phyloP scores from a whole-genome alignment of 2,888 invertebrate species.

The Cantharis nigra region DNA sequence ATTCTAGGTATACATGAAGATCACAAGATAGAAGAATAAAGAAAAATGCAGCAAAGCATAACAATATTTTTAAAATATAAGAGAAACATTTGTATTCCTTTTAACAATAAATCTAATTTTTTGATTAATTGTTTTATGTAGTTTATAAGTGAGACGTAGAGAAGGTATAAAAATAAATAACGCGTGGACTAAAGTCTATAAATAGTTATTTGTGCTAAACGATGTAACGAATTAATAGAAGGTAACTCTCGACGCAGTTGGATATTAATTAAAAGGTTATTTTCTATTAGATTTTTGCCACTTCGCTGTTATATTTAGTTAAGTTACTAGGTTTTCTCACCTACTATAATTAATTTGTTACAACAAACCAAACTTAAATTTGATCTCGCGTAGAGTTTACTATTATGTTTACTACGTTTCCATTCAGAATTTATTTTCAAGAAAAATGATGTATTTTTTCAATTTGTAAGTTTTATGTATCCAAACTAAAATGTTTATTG shows the following conservation, averaged over 20 bases:
- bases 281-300: neutral
- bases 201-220: neutral
- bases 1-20: no score
- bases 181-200: neutral
- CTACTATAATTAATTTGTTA: neutral
- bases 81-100: neutral
- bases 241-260: neutral
- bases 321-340: neutral
- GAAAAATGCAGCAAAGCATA: neutral
- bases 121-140: neutral
- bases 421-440: neutral
- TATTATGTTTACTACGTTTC: neutral
- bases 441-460: neutral
- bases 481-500: neutral
- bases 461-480: neutral
- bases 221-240: neutral
- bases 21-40: neutral
- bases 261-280: neutral
- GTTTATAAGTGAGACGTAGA: neutral
- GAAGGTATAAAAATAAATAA: neutral
- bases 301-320: neutral
- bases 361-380: neutral
- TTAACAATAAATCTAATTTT: neutral
- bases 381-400: neutral
- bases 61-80: neutral